Evolutionary conservation across 2,888 invertebrate species (phyloP), one percentile per base, ranked within the genome.

Genomic region (Eristalinus sepulchralis): DNA sequence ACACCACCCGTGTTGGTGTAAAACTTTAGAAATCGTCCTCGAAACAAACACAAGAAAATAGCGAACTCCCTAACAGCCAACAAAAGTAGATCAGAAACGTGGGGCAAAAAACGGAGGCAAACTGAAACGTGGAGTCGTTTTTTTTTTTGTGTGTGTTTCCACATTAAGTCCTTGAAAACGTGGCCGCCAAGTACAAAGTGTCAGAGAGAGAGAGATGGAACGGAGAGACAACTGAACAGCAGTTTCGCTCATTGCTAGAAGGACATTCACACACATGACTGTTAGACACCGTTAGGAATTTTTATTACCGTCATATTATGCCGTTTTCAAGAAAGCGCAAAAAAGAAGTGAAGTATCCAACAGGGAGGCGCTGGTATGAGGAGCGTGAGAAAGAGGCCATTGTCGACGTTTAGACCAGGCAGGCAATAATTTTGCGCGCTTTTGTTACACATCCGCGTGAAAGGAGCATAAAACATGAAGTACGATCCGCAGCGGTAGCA

Each of bases 231-330:
- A 31, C 57, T 55, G 68, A 75, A 24, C 60, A 75, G 70, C 71
- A 76, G 72, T 57, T 71, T 55, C 66, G 10, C 53, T 76, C 57
- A 34, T 62, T 70, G 27, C 27, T 53, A 67, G 62, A 67, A 84
- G 80, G 80, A 76, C 75, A 80, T 80, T 72, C 62, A 24, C 62
- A 76, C 76, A 76, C 76, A 76, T 67, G 75, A 57, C 67, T 76
- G 62, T 76, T 80, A 80, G 59, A 66, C 75, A 75, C 79, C 75
- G 75, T 80, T 79, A 76, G 80, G 47, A 80, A 63, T 84, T 76
- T 84, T 76, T 84, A 80, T 76, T 80, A 72, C 80, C 55, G 31
- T 70, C 80, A 76, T 62, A 84, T 84, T 84, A 76, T 84, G 76
- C 67, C 57, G 55, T 84, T 80, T 84, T 79, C 66, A 47, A 80